phyloP scores from a whole-genome alignment of 2,797 vertebrate genomes.

The Kryptolebias ocellatus region DNA sequence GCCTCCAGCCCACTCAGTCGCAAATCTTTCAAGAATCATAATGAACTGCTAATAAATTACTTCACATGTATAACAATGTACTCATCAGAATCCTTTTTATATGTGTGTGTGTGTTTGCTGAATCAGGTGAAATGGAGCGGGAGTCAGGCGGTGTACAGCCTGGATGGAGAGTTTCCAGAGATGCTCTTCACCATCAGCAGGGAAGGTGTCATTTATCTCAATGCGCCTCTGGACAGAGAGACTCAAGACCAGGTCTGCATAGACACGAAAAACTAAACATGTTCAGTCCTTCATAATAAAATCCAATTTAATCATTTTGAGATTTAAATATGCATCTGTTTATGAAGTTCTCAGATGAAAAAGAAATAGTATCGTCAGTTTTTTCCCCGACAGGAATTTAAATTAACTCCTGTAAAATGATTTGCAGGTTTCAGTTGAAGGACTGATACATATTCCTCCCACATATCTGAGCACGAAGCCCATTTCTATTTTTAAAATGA shows the following conservation, averaged over 20 bases:
- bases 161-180: conserved; percentile 82
- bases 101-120: conserved; percentile 35
- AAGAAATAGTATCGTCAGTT: too few relatives aligned
- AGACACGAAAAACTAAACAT: conserved; percentile 29
- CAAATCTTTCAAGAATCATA: conserved; percentile 16
- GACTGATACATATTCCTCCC: conserved; percentile 17
- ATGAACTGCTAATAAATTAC: background rate
- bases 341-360: too few relatives aligned
- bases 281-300: conserved; percentile 14
- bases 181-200: conserved; percentile 82
- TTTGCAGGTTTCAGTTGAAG: conserved; percentile 16
- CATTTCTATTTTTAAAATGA: conserved; percentile 27
- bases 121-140: conserved; percentile 85
- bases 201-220: conserved; percentile 82
- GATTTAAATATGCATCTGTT: background rate
- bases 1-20: conserved; percentile 15
- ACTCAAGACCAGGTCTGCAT: conserved; percentile 83
- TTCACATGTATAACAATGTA: background rate
- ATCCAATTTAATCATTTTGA: background rate
- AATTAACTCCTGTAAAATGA: background rate
- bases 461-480: conserved; percentile 13
- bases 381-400: background rate
- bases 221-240: conserved; percentile 84
- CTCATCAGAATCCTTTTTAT: conserved; percentile 8
- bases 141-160: conserved; percentile 76